Base-by-base conservation (phyloP, 2,113 vertebrate species). In the Prinia subflava region DNA sequence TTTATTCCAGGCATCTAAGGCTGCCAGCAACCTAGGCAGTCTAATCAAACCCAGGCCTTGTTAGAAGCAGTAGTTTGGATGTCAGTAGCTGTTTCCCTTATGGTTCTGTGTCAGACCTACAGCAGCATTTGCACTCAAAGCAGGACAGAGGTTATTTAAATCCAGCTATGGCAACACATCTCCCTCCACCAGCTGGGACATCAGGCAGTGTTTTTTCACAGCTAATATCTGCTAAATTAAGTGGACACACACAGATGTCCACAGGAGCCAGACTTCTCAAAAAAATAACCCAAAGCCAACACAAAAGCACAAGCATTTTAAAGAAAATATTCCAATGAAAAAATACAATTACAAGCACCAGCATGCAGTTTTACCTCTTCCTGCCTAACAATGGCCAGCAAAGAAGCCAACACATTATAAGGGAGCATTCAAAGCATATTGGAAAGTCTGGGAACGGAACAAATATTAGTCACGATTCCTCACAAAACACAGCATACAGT, bases 11-110 rank as follows among this genome's bases (percentile, higher is more conserved):
- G 21, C 10, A 80, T 69, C 71, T 86, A 78, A 86, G 71, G 71
- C 73, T 95, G 88, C 88, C 83, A 92, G 79, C 71, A 75, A 86
- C 71, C 85, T 46, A 88, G 56, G 86, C 90, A 83, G 57, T 1
- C 46, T 93, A 93, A 97, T 96, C 55, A 93, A 88, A 77, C 13
- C 55, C 85, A 93, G 83, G 71, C 76, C 71, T 70, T 65, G 64
- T 78, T 63, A 88, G 85, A 83, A 92, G 69, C 94, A 92, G 85
- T 46, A 93, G 82, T 64, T 52, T n/a, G 63, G 81, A 83, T 74
- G 57, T 65, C 88, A 77, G 88, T 28, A 92, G 88, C 82, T 83
- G 53, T 46, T 90, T 77, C 80, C 47, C 46, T 83, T 83, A n/a
- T 0, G 6, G 46, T 81, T 42, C 30, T 63, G 7, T 2, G 63